Percentiles rank a stretch among this genome's conserved stretches.
phyloP scores from a whole-genome alignment of 2,888 invertebrate species.

The Thyatira batis region DNA sequence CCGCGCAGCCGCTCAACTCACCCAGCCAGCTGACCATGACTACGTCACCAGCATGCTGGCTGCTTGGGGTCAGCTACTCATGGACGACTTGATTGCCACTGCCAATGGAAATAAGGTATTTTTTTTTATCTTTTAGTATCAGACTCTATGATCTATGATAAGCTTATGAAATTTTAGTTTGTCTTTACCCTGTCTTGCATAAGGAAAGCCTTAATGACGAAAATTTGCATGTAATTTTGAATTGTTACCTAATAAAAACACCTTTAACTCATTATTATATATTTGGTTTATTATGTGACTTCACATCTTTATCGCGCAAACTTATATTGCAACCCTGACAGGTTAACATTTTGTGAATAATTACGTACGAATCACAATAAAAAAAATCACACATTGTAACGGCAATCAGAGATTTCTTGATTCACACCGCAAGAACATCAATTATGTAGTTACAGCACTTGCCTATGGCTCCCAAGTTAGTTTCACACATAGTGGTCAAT shows the following conservation, averaged over 20 bases:
- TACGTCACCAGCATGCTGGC: conserved; percentile 90
- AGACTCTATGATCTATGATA: too few species aligned
- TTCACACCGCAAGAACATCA: conserved; percentile 14
- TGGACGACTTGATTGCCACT: conserved; percentile 87
- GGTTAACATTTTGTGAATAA: background rate
- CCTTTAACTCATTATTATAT: too few species aligned
- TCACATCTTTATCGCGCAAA: background rate
- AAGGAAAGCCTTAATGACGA: too few species aligned
- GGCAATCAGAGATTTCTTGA: conserved; percentile 2
- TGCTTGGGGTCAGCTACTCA: conserved; percentile 90
- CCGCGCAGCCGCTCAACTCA: conserved; percentile 78
- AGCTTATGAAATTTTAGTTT: too few species aligned
- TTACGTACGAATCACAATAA: background rate
- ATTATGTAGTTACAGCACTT: conserved; percentile 15
- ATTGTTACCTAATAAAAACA: too few species aligned
- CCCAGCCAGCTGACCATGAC: conserved; percentile 84
- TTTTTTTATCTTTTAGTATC: too few species aligned
- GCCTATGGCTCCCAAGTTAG: conserved; percentile 13
- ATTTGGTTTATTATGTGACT: too few species aligned
- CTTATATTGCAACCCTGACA: background rate
- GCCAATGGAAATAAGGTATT: conserved; percentile 80
- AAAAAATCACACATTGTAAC: background rate
- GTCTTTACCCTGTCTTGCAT: too few species aligned
- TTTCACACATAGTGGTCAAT: conserved; percentile 44
- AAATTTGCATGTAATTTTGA: too few species aligned